Base-by-base conservation (phyloP, 2,888 invertebrate genomes). In the Caenorhabditis angaria region DNA sequence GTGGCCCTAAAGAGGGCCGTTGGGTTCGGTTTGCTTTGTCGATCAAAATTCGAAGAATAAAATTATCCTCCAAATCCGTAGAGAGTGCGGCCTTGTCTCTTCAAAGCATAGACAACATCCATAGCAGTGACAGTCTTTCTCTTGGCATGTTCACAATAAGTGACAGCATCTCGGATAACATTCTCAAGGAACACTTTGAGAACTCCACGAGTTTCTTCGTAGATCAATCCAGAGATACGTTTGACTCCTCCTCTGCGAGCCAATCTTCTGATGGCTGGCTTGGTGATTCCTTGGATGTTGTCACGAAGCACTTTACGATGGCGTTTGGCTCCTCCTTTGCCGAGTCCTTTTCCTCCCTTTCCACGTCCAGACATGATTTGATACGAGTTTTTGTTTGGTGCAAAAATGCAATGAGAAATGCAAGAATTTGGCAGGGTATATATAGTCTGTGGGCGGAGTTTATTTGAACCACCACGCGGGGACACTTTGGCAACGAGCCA, bases 111-210 rank as follows among this genome's bases (percentile, higher is more conserved):
- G 57, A 94, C 93, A 14, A 94, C 92, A 82, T 94, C 93, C 93
- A 94, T 93, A 20, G 93, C 93, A 0, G 93, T 94, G 54, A 94
- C 93, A 0, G 93, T 94, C 89, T 94, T 94, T 82, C 93, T 90
- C 89, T 94, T 94, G 55, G 93, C 94, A 87, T 94, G 93, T 87
- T 94, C 93, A 0, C 93, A 94, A 88, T 93, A 93, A 4, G 93
- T 93, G 60, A 93, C 93, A n/a, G 93, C 93, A 86, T 93, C 93
- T 51, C 92, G 90, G 82, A 93, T 93, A 53, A 93, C 93, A 87
- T 93, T 93, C 87, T 93, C 93, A 69, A 94, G 90, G 87, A 94
- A 94, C 35, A 79, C 77, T 76, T 80, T 82, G 50, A 82, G 80
- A 53, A 82, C 82, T 54, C 82, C 82, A 25, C 80, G 77, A 57